Base-by-base conservation (phyloP, 1,140 invertebrate genomes). In the Procambarus virginalis region DNA sequence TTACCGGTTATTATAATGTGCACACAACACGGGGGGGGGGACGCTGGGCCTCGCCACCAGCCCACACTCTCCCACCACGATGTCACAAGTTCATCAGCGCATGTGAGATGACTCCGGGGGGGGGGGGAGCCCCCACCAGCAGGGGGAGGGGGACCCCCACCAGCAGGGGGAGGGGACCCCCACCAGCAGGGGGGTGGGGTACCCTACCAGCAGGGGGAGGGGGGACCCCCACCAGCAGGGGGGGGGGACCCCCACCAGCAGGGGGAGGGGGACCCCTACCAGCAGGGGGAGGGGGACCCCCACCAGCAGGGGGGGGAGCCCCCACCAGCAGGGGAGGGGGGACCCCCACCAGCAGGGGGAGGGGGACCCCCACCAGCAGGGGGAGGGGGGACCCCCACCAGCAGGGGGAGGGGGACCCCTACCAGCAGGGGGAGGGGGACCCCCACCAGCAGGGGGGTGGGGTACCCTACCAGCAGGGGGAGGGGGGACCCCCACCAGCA, bases 11-110 rank as follows among this genome's bases (percentile, higher is more conserved):
- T n/a, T 14, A n/a, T 5, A 49, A 49, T 5, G 58, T 20, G 34
- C n/a, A 81, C 49, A 79, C 17, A 79, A 49, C 51, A 9, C 51
- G 20, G 14, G 12, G 5, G 20, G 12, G 5, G 22, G 12, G 20
- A 3, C 10, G 45, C 3, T 48, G 60, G 3, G 3, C 20, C 10
- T 4, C 1, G 9, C 34, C 58, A 68, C 68, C 34, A 4, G 8
- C 6, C 20, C n/a, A 2, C n/a, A 2, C 20, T 8, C 6, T 34
- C 2, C 45, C 22, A 45, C 22, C n/a, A 34, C 68, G n/a, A 64
- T 82, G 70, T 82, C 80, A 82, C 80, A 64, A 82, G 48, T 82
- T 64, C 58, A 34, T 82, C 79, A 81, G 20, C 48, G 45, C 9
- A 8, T 46, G 80, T 46, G 46, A 68, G 76, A 2, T 49, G 8